Base-by-base conservation (phyloP, 2,888 invertebrate genomes). In the Rhabditoides inermis region DNA sequence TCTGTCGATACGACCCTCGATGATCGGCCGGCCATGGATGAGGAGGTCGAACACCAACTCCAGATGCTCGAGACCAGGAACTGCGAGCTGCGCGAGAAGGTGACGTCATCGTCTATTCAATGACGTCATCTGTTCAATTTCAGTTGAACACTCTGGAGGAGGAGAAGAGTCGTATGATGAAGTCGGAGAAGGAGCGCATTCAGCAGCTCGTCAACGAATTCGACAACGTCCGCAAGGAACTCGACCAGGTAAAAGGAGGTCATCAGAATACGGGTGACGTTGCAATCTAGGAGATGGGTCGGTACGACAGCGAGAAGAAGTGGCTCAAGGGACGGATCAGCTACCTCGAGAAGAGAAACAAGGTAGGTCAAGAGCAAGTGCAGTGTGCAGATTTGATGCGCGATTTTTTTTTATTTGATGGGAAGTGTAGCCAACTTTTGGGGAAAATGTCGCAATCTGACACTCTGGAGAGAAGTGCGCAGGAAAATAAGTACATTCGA, bases 151-250 rank as follows among this genome's bases (percentile, higher is more conserved):
- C 54, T 0, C 10, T 56, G 15, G 66, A 64, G 46, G 57, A 61
- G 20, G 71, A 68, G 45, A 62, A 67, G 32, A 50, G 47, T 44
- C 57, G 27, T 5, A 18, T 51, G 26, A 18, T 28, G 4, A 39
- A 40, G 10, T 42, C 54, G 15, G 69, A 70, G 44, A 58, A 61
- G 47, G 65, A 58, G 35, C 26, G 67, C 5, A 64, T 69, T 39
- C 65, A 67, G 39, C 63, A 64, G 32, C 48, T 74, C 6, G 69
- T 63, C 25, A 56, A 50, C 37, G 73, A 73, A 44, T 72, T 73
- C 41, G 72, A 73, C 47, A 67, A 68, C 26, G 59, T 73, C 15
- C 52, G 66, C 20, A 49, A 53, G 25, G 71, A 73, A 51, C 51
- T 73, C n/a, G 68, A 69, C 37, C 56, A 63, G 45, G 68, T 68